Evolutionary conservation across 2,113 vertebrate genomes (phyloP).

Genomic region (Pygoscelis adeliae): DNA sequence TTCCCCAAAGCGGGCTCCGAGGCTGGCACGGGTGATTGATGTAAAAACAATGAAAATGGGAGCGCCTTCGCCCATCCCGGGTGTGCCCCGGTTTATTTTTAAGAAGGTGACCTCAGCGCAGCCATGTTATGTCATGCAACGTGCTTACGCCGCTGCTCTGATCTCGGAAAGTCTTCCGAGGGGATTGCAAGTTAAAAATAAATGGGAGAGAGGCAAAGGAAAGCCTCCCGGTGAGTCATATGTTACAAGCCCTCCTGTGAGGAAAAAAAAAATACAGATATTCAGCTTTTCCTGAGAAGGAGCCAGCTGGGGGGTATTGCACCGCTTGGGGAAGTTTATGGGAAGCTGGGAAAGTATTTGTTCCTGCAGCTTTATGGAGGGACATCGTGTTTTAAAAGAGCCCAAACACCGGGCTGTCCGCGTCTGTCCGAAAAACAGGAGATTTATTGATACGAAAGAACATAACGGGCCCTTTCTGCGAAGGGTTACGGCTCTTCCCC

Average conservation of each 20-base stretch:
- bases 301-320: background rate
- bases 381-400: fast-evolving
- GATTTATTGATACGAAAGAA: fast-evolving
- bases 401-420: fast-evolving
- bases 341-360: background rate
- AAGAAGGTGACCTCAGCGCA: background rate
- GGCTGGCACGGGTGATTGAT: background rate
- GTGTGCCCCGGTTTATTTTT: background rate
- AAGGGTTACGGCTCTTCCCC: background rate
- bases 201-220: background rate
- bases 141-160: background rate
- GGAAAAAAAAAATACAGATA: background rate
- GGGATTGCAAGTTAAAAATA: slow-evolving; percentile 11
- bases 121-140: background rate
- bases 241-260: background rate
- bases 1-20: fast-evolving
- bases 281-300: background rate
- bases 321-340: fast-evolving
- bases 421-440: fast-evolving
- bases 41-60: background rate
- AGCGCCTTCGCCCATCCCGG: fast-evolving
- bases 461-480: background rate
- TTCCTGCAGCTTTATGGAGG: background rate
- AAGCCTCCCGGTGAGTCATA: background rate
- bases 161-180: background rate